Evolutionary conservation across 2,888 invertebrate genomes (phyloP).

Genomic region (Theodoxus fluviatilis): DNA sequence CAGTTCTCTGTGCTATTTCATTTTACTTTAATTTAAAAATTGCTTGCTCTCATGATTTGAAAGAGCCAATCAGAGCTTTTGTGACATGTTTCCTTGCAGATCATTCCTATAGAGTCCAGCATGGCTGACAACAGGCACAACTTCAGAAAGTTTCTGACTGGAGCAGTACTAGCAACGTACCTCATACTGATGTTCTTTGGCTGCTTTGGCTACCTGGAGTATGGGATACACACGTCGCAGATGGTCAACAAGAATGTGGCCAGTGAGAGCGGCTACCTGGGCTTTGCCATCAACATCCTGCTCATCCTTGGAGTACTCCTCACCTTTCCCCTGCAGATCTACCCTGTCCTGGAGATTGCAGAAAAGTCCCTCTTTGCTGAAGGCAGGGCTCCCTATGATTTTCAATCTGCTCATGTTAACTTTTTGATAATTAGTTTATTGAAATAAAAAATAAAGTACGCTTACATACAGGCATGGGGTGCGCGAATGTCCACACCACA

Average conservation of each 20-base stretch:
- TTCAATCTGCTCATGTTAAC: too few species aligned
- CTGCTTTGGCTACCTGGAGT: slow-evolving; percentile 56
- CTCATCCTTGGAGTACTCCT: slow-evolving; percentile 57
- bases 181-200: slow-evolving; percentile 54
- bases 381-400: too few species aligned
- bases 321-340: slow-evolving; percentile 62
- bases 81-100: slow-evolving; percentile 37
- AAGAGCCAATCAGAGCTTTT: too few species aligned
- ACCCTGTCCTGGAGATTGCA: slow-evolving; percentile 57
- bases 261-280: slow-evolving; percentile 34
- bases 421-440: too few species aligned
- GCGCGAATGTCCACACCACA: too few species aligned
- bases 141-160: slow-evolving; percentile 55
- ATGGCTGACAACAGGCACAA: slow-evolving; percentile 62
- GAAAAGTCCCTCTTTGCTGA: slow-evolving; percentile 52
- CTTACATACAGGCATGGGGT: too few species aligned
- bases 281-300: slow-evolving; percentile 52
- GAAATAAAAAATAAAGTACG: too few species aligned
- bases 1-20: too few species aligned
- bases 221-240: slow-evolving; percentile 53
- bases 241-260: slow-evolving; percentile 58
- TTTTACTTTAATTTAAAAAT: background rate
- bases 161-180: slow-evolving; percentile 45
- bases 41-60: background rate
- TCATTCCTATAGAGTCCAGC: slow-evolving; percentile 64